Conservation (phyloP, 2,888 invertebrate genomes). For the Pollenia labialis region DNA sequence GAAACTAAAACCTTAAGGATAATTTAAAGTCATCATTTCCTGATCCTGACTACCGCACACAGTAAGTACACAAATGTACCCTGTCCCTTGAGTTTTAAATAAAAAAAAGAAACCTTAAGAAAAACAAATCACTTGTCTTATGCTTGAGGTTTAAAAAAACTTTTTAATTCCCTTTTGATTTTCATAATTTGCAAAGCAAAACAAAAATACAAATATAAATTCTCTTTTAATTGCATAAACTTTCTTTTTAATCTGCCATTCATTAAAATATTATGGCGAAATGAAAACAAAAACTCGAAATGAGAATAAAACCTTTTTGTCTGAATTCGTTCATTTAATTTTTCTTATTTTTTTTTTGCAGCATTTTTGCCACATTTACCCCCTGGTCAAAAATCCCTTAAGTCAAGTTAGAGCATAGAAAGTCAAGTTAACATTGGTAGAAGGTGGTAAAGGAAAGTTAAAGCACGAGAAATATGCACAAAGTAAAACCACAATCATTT, state of each 20-base stretch:
- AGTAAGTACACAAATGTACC: too few species aligned
- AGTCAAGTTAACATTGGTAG: conserved; percentile 33
- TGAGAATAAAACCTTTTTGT: conserved; percentile 40
- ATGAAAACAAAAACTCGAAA: conserved; percentile 40
- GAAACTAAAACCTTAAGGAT: background rate
- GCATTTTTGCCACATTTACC: conserved; percentile 29
- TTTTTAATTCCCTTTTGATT: conserved; percentile 61
- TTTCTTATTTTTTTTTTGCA: background rate
- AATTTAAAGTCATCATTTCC: background rate
- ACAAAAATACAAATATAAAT: conserved; percentile 42
- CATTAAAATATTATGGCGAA: conserved; percentile 62
- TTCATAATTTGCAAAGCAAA: conserved; percentile 51
- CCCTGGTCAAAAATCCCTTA: conserved; percentile 53
- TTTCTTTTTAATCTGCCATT: conserved; percentile 62
- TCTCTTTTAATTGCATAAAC: conserved; percentile 70
- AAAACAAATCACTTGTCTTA: conserved; percentile 43
- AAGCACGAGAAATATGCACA: conserved; percentile 19
- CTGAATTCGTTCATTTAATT: background rate
- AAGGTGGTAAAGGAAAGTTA: background rate
- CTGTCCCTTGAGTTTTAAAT: background rate
- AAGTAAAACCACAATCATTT: conserved; percentile 67
- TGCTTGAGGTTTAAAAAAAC: conserved; percentile 14
- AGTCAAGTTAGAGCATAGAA: conserved; percentile 47
- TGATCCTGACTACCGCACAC: too few species aligned
- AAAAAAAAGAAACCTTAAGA: background rate